A percentile compares a stretch with the other conserved stretches of the same genome.
These are phyloP conservation scores for Drosophila hydei DNA, from an alignment of 1,140 invertebrate genomes.

Conservation along the genomic window DNA sequence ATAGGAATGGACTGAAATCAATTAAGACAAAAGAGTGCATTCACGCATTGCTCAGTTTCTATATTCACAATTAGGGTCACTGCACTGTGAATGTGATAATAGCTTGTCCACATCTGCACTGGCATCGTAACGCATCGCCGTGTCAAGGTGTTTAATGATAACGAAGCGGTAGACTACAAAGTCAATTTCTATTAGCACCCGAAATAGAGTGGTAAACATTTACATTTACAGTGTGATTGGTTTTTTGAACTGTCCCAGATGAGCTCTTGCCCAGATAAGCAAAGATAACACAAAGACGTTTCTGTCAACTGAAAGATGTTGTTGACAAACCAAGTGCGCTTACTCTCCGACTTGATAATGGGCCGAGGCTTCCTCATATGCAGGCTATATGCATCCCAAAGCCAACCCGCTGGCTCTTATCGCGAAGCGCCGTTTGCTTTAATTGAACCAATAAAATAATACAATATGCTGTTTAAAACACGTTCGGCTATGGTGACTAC, in stretches of 20 bases:
- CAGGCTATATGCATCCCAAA: conserved; percentile 12
- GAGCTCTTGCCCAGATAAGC: conserved; percentile 1
- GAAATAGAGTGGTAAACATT: conserved; percentile 32
- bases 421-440: conserved; percentile 53
- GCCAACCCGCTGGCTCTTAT: conserved; percentile 52
- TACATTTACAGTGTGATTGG: not conserved
- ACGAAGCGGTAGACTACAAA: conserved; percentile 25
- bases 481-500: conserved; percentile 43
- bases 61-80: conserved; percentile 35
- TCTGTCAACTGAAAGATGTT: conserved; percentile 18
- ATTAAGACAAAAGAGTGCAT: conserved; percentile 26
- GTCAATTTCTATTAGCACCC: conserved; percentile 30
- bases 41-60: conserved; percentile 18
- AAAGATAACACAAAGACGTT: not conserved
- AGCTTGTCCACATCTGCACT: conserved; percentile 15
- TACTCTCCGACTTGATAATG: conserved; percentile 17
- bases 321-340: conserved; percentile 52
- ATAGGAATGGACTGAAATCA: conserved; percentile 12
- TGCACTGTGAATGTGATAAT: conserved; percentile 58
- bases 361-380: not conserved
- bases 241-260: not conserved
- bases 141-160: not conserved
- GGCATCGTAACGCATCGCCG: conserved; percentile 5
- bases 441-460: conserved; percentile 79
- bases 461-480: conserved; percentile 75